Base-by-base conservation (phyloP, 2,113 vertebrate genomes). In the Mystacornis crossleyi region DNA sequence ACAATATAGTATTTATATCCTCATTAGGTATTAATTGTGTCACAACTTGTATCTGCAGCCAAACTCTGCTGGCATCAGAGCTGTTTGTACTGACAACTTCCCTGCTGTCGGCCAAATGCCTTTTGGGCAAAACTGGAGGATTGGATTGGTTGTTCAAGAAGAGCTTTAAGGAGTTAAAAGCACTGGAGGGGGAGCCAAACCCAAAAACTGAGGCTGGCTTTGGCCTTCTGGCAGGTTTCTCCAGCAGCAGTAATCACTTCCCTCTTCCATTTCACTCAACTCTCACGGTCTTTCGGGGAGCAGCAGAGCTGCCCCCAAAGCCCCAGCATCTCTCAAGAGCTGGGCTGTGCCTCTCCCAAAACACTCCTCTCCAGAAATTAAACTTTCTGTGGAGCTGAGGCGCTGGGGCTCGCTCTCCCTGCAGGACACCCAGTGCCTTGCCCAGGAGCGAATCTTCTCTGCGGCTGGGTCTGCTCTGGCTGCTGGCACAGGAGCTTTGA, bases 1-100 rank as follows among this genome's bases (percentile, higher is more conserved):
- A 81, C 65, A 90, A 91, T 88, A 86, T 53, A 72, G 64, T 71
- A 88, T 87, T 91, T 93, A 81, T 80, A 86, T 62, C 69, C 34
- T 89, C 48, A 14, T 78, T 89, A 67, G 25, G 29, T 33, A 62
- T 65, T 80, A 93, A 73, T 60, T 1, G 0, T 86, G 90, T 83
- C 92, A 90, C 72, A 94, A 77, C 43, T 90, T 1, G 2, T 55
- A 47, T 51, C 67, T 8, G 7, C 53, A 93, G 88, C 88, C 90
- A 94, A 66, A 65, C 50, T 94, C 36, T 72, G 71, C 80, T 88
- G 54, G 67, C 85, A 90, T 40, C 29, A 70, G 64, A n/a, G 1
- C 5, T 5, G 2, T 51, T 90, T 83, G 28, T 45, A 33, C 64
- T 88, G 62, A 82, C 67, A 58, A 61, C 50, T 43, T 77, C 34